Conservation (phyloP, 2,797 vertebrate genomes). For the Acrocephalus scirpaceus region DNA sequence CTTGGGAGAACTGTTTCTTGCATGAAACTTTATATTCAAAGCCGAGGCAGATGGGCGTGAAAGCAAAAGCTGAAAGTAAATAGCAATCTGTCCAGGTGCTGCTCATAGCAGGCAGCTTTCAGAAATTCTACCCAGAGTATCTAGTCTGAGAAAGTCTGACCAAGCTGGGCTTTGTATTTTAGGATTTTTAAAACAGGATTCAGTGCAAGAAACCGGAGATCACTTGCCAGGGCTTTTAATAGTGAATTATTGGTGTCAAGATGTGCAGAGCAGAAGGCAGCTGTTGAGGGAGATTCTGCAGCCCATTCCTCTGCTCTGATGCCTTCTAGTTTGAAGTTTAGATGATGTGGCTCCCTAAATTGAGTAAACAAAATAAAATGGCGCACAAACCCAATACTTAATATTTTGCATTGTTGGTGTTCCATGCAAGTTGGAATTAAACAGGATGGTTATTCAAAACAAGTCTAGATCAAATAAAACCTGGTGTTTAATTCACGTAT, state of each 20-base stretch:
- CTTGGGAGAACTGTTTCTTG: not conserved
- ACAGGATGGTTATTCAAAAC: not conserved
- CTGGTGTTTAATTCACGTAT: not conserved
- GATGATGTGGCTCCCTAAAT: not conserved
- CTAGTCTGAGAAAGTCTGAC: not conserved
- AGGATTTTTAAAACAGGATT: not conserved
- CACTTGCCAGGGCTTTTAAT: not conserved
- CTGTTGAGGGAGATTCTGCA: not conserved
- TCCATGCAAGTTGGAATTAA: not conserved
- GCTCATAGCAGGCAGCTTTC: not conserved
- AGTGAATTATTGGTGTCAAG: not conserved
- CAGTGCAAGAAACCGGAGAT: not conserved
- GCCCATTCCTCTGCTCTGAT: not conserved
- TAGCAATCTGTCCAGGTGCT: not conserved
- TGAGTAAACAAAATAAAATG: not conserved
- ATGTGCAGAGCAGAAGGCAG: not conserved
- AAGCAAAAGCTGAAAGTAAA: not conserved
- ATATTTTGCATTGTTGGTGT: not conserved
- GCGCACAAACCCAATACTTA: accelerated
- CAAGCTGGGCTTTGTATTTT: not conserved
- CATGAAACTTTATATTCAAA: not conserved
- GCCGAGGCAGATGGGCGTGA: not conserved
- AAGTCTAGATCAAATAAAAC: not conserved
- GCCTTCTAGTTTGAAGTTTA: not conserved
- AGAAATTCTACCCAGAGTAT: not conserved